Evolutionary conservation across 2,888 invertebrate genomes (phyloP).

Genomic region (Tenthredo distinguenda): DNA sequence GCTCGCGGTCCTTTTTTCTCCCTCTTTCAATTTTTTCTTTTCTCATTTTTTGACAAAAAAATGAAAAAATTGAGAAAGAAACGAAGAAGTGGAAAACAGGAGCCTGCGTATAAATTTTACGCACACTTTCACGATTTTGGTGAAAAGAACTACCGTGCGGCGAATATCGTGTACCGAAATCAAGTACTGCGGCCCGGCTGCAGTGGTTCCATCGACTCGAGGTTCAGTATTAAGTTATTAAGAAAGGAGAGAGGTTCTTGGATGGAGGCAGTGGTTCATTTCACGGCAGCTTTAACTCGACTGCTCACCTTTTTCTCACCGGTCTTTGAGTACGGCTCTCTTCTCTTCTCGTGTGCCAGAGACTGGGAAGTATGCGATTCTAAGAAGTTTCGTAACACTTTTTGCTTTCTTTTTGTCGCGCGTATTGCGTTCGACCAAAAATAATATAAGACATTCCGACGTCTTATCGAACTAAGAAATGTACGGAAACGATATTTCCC

Average conservation of each 20-base stretch:
- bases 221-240: conserved; percentile 53
- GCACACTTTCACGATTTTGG: neutral
- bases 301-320: conserved; percentile 27
- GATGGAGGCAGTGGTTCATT: conserved; percentile 56
- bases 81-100: neutral
- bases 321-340: neutral
- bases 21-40: neutral
- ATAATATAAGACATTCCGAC: neutral
- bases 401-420: neutral
- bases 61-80: too few species aligned
- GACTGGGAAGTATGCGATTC: neutral
- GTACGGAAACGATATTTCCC: neutral
- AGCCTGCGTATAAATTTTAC: neutral
- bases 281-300: conserved; percentile 59
- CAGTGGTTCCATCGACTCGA: neutral
- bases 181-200: conserved; percentile 4
- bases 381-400: neutral
- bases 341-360: neutral
- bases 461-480: neutral
- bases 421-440: neutral
- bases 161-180: neutral
- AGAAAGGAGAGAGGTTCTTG: conserved; percentile 46
- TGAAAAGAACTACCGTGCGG: neutral
- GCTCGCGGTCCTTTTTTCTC: neutral
- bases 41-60: too few species aligned